Conservation (phyloP, 2,888 invertebrate genomes). For the Diaphora mendica region DNA sequence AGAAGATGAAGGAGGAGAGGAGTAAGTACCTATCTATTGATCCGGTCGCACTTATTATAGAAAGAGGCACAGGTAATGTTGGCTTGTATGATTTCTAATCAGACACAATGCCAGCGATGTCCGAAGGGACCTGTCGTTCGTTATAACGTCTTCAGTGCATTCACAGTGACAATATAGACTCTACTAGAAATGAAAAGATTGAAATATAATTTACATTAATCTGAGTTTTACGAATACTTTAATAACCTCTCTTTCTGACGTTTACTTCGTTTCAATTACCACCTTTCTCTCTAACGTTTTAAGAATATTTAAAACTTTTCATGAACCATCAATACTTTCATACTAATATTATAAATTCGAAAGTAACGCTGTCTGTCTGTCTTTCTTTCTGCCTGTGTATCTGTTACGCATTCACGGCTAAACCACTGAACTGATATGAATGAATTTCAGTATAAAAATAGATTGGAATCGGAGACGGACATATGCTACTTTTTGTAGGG, state of each 20-base stretch:
- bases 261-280: no score
- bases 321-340: not conserved
- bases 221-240: no score
- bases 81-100: not conserved
- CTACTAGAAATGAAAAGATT: not conserved
- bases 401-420: no score
- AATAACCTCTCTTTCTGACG: no score
- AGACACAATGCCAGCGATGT: not conserved
- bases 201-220: not conserved
- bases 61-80: not conserved
- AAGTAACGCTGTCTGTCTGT: no score
- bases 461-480: no score
- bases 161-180: not conserved
- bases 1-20: slow-evolving; percentile 69
- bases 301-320: not conserved
- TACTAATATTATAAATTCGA: no score
- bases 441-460: no score
- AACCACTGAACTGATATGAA: no score
- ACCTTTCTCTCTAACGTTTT: no score
- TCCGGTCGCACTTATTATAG: not conserved
- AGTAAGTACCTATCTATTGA: slow-evolving; percentile 52
- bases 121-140: not conserved
- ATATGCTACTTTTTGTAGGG: no score
- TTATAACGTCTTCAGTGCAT: not conserved
- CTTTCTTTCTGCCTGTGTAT: no score